A percentile compares a stretch with the other conserved stretches of the same genome.
These are phyloP conservation scores for Actinia equina DNA, from an alignment of 64 coral and sea anemone genomes.

Conservation along the genomic window DNA sequence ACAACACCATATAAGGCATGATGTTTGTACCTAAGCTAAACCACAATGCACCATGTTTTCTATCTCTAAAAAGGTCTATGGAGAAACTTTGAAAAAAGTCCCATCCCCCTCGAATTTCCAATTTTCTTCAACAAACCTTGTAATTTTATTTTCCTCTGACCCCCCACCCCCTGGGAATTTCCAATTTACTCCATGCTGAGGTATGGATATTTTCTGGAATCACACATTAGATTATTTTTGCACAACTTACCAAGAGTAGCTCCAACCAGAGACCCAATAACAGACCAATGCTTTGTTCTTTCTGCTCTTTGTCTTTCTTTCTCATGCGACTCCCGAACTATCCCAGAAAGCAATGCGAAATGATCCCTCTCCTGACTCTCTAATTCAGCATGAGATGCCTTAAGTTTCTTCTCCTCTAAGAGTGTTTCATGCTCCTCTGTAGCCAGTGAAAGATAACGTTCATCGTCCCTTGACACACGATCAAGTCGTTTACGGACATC, in stretches of 20 bases:
- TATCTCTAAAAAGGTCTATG: too few species aligned
- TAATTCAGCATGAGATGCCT: conserved; percentile 51
- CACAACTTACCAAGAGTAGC: conserved; percentile 75
- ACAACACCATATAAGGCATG: too few species aligned
- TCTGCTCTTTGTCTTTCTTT: conserved; percentile 84
- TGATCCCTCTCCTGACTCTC: conserved; percentile 82
- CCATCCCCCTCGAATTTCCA: too few species aligned
- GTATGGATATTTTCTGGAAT: too few species aligned
- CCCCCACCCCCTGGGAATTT: too few species aligned
- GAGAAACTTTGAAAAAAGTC: too few species aligned
- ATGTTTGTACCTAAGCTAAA: too few species aligned
- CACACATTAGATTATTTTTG: neutral
- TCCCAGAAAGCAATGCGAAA: conserved; percentile 80
- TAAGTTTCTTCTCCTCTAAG: conserved; percentile 72
- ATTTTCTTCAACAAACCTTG: too few species aligned
- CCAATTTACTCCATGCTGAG: too few species aligned
- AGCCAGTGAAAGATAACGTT: conserved; percentile 81
- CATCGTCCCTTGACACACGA: conserved; percentile 81
- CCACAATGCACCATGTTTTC: too few species aligned
- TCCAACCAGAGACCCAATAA: conserved; percentile 84
- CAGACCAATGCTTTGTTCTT: conserved; percentile 96
- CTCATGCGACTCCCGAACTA: conserved; percentile 89
- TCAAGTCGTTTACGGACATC: conserved; percentile 77
- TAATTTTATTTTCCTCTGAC: too few species aligned
- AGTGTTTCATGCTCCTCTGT: conserved; percentile 91